A percentile compares a stretch with the other conserved stretches of the same genome.
These are phyloP conservation scores for Vesta saturnalis DNA, from an alignment of 2,888 invertebrate genomes.

Conservation along the genomic window DNA sequence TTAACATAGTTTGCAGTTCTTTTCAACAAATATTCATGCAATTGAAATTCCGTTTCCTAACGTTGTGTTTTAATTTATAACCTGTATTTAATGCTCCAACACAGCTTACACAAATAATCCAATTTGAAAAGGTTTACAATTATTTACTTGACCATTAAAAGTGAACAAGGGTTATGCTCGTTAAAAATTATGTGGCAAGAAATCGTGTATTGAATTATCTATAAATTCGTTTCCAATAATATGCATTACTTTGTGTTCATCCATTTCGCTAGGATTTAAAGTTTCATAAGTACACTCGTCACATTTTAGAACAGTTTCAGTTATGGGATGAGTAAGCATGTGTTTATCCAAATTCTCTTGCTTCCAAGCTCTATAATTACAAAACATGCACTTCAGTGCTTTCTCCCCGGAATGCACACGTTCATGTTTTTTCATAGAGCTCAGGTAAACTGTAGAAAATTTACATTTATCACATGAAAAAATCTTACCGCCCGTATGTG, in stretches of 20 bases:
- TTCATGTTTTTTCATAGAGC: slow-evolving; percentile 17
- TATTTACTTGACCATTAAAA: no score
- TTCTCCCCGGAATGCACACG: slow-evolving; percentile 14
- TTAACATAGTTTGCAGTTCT: neutral
- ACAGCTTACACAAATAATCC: slow-evolving; percentile 16
- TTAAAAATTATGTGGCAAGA: no score
- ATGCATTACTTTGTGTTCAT: slow-evolving; percentile 15
- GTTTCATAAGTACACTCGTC: slow-evolving; percentile 16
- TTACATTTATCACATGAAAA: slow-evolving; percentile 21
- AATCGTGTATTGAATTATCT: neutral
- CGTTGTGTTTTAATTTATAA: slow-evolving; percentile 21
- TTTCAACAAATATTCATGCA: neutral
- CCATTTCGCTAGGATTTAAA: neutral
- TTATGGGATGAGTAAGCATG: neutral
- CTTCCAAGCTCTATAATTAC: slow-evolving; percentile 13
- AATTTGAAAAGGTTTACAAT: no score
- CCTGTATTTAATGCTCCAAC: slow-evolving; percentile 13
- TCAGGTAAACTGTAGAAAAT: slow-evolving; percentile 19
- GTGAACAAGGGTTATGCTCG: no score
- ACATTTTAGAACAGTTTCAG: neutral
- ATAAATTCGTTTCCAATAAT: slow-evolving; percentile 11
- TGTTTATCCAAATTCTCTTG: neutral
- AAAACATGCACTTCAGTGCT: slow-evolving; percentile 11
- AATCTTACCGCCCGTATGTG: slow-evolving; percentile 17
- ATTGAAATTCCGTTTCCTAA: slow-evolving; percentile 6